phyloP scores from a whole-genome alignment of 2,888 invertebrate species.

The Brachylomia viminalis region DNA sequence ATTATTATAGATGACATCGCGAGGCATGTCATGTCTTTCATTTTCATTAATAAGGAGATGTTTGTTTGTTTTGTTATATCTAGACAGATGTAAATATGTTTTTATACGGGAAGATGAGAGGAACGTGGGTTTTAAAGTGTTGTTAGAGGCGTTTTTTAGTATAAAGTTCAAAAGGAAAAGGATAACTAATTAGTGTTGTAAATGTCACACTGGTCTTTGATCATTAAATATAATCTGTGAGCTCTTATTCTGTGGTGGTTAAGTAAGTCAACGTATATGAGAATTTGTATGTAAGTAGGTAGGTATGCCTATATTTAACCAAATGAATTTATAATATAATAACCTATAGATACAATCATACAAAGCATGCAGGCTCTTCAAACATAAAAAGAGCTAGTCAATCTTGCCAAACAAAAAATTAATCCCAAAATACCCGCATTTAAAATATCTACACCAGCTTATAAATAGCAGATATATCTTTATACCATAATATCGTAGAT shows the following conservation, averaged over 20 bases:
- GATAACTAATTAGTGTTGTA: no score
- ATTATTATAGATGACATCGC: constrained; percentile 19
- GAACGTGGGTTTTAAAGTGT: constrained; percentile 2
- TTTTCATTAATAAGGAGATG: neutral
- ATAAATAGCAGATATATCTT: constrained; percentile 1
- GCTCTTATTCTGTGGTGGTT: no score
- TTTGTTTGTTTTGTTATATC: constrained; percentile 2
- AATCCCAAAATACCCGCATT: neutral
- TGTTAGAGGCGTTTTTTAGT: no score
- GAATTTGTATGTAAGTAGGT: no score
- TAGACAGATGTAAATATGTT: neutral
- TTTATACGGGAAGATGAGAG: neutral
- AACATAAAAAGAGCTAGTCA: neutral
- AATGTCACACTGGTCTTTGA: no score
- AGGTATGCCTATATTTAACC: no score
- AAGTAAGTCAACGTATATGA: no score
- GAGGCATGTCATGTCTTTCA: constrained; percentile 9
- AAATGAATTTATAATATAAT: no score
- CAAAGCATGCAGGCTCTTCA: no score
- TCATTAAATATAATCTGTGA: no score
- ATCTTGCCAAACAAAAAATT: neutral
- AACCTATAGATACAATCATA: no score
- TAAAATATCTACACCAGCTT: constrained; percentile 16
- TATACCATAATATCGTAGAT: constrained; percentile 21
- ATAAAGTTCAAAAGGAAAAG: no score